Conservation (phyloP, 2,888 invertebrate species). For the Macrosoma leucophasiata region DNA sequence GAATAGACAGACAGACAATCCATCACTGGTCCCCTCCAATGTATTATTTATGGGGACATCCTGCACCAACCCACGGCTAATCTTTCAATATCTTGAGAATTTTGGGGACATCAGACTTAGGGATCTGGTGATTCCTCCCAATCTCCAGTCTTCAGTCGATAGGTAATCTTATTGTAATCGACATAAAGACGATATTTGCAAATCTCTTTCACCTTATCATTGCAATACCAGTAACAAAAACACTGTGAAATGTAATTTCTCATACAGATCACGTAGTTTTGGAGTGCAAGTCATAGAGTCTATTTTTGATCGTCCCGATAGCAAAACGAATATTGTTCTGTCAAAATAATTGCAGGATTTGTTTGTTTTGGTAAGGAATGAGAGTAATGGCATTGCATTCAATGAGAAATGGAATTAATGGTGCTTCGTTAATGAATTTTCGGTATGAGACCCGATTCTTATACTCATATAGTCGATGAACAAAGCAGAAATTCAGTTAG, state of each 20-base stretch:
- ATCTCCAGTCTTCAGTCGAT: too few relatives aligned
- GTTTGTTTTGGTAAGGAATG: conserved; percentile 68
- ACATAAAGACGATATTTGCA: conserved; percentile 9
- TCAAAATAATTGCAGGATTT: conserved; percentile 69
- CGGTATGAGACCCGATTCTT: conserved; percentile 55
- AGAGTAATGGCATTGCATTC: conserved; percentile 62
- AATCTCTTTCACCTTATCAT: neutral
- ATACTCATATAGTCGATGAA: conserved; percentile 37
- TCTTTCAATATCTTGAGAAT: conserved; percentile 75
- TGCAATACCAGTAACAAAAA: conserved; percentile 10
- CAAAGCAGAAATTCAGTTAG: conserved; percentile 5
- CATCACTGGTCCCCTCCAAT: conserved; percentile 66
- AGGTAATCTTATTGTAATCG: neutral
- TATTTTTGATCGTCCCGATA: conserved; percentile 19
- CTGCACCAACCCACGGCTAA: conserved; percentile 64
- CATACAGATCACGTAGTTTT: too few relatives aligned
- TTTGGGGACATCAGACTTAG: conserved; percentile 53
- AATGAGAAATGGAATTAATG: conserved; percentile 61
- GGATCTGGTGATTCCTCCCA: conserved; percentile 36
- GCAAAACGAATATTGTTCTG: conserved; percentile 32
- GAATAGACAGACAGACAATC: conserved; percentile 68
- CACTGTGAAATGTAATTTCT: too few relatives aligned
- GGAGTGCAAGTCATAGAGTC: conserved; percentile 24
- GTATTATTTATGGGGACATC: conserved; percentile 74
- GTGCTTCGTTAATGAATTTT: conserved; percentile 67